Base-by-base conservation (phyloP, 1,140 invertebrate species). In the Aphelenchoides fujianensis region DNA sequence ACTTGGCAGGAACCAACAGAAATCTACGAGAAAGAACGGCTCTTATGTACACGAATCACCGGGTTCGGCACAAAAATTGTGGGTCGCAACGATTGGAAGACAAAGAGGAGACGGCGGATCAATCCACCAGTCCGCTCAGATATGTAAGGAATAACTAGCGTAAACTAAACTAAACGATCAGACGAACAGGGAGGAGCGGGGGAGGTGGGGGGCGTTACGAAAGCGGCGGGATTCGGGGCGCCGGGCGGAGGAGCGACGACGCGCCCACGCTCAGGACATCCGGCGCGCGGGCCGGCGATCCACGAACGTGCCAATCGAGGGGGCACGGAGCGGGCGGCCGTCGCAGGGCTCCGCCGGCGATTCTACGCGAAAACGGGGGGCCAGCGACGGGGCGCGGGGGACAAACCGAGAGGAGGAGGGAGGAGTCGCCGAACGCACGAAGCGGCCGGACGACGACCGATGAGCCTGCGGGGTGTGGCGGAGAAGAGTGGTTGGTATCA, bases 221-320 rank as follows among this genome's bases (percentile, higher is more conserved):
- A 19, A 59, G 55, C 55, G 55, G 55, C 23, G 41, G 41, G 41
- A 59, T 19, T 30, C 5, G 5, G 55, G 55, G 5, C 19, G 34
- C 55, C 23, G 12, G 28, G 12, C 19, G n/a, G 19, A 37, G 27
- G 12, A 30, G 63, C 16, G 16, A 66, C n/a, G 32, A 16, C 34
- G 19, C 32, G 36, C 12, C 63, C 63, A 66, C 37, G 63, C 63
- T 66, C 63, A 1, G 63, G 63, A 61, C 59, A 61, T 61, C 27
- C 59, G 19, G n/a, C n/a, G n/a, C n/a, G n/a, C 27, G 1, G 16
- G 31, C 16, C n/a, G 59, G 30, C 59, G 59, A 61, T 61, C 59
- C 59, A n/a, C 1, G n/a, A 31, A 61, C 59, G 36, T 61, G 59
- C 59, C 59, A 61, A 31, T 61, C 59, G 59, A 61, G 16, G 59